phyloP scores from a whole-genome alignment of 2,888 invertebrate genomes.

The Sarcophaga rosellei region DNA sequence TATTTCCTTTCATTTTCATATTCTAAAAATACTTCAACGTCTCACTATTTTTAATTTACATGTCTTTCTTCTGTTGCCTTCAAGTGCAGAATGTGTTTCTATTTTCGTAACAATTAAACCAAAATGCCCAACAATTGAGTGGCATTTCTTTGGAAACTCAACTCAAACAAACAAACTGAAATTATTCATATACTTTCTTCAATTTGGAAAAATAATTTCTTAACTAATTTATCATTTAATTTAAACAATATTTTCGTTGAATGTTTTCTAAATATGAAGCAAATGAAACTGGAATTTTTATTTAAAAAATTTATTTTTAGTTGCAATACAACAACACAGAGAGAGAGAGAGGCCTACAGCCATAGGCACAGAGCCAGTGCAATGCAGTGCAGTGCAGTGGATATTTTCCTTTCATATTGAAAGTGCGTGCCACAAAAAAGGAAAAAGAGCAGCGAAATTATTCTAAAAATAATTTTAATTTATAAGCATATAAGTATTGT shows the following conservation, averaged over 20 bases:
- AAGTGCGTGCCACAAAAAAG: constrained; percentile 8
- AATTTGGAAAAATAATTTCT: constrained; percentile 28
- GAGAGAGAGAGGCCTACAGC: too few species aligned
- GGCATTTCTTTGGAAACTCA: constrained; percentile 13
- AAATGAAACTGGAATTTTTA: constrained; percentile 22
- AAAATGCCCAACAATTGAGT: not conserved
- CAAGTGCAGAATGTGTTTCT: too few species aligned
- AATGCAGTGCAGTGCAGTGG: not conserved
- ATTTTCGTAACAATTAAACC: not conserved
- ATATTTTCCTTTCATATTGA: constrained; percentile 4
- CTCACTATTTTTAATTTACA: too few species aligned
- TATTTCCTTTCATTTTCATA: too few species aligned
- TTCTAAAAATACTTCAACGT: too few species aligned
- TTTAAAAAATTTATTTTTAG: constrained; percentile 13
- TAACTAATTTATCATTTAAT: constrained; percentile 41
- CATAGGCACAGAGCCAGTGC: not conserved
- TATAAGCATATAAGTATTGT: constrained; percentile 40
- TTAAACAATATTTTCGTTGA: not conserved
- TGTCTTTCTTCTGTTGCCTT: not conserved
- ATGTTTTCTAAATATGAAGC: constrained; percentile 40
- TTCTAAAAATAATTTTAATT: constrained; percentile 61
- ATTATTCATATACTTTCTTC: constrained; percentile 23
- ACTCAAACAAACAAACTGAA: constrained; percentile 25
- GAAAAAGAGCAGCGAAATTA: constrained; percentile 21
- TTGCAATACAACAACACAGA: not conserved